Conservation (phyloP, 2,113 vertebrate genomes). For the Physeter macrocephalus region DNA sequence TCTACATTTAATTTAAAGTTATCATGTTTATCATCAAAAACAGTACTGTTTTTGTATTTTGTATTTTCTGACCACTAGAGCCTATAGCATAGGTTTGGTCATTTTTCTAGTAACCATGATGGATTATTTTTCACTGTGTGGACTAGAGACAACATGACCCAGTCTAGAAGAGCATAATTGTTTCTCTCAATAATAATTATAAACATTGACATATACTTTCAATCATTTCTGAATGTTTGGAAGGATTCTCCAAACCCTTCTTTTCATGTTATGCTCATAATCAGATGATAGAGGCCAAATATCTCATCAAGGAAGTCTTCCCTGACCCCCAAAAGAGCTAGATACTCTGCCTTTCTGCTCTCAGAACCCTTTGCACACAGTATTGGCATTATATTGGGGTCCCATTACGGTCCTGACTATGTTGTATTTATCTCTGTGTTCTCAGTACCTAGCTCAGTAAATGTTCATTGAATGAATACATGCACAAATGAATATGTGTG, state of each 20-base stretch:
- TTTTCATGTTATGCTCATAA: not conserved
- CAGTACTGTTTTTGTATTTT: not conserved
- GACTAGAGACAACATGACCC: not conserved
- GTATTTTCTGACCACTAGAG: not conserved
- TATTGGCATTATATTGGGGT: not conserved
- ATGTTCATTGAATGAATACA: not conserved
- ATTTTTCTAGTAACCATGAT: not conserved
- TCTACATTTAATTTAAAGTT: not conserved
- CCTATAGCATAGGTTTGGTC: not conserved
- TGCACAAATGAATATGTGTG: not conserved
- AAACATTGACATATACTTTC: not conserved
- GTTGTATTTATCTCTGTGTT: not conserved
- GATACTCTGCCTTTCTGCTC: not conserved
- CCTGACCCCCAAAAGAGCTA: not conserved
- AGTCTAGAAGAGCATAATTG: not conserved
- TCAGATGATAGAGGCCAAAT: not conserved
- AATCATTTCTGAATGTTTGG: not conserved
- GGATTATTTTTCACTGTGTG: not conserved
- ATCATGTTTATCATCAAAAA: not conserved
- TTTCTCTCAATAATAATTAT: not conserved
- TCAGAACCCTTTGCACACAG: not conserved
- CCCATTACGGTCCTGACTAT: not conserved
- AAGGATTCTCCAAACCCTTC: not conserved
- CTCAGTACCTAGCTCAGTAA: not conserved
- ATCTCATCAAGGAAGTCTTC: not conserved